These are phyloP conservation scores for Tachuris rubrigastra DNA, from an alignment of 2,113 vertebrate genomes.

Conservation along the genomic window DNA sequence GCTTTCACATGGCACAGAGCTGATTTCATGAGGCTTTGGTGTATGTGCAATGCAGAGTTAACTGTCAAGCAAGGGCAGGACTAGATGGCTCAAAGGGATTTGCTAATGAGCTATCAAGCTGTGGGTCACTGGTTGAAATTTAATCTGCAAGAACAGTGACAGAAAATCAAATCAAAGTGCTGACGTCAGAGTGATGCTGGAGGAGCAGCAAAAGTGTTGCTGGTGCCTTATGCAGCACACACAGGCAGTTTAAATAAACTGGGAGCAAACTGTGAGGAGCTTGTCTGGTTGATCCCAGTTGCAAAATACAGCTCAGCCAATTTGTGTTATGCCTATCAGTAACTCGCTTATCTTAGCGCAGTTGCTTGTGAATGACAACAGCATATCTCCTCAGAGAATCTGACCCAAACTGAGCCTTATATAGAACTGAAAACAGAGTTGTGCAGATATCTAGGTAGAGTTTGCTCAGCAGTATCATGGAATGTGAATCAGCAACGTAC, in stretches of 20 bases:
- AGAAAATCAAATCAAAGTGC: constrained; percentile 41
- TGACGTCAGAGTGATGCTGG: constrained; percentile 24
- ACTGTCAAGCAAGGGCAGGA: neutral
- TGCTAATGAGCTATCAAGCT: constrained; percentile 51
- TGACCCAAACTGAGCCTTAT: neutral
- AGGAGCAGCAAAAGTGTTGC: neutral
- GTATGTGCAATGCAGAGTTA: neutral
- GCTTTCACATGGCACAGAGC: neutral
- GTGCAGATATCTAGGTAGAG: neutral
- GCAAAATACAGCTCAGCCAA: neutral
- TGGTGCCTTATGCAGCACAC: neutral
- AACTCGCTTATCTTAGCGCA: neutral
- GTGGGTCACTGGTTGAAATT: constrained; percentile 50
- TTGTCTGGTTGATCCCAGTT: neutral
- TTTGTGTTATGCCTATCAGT: neutral
- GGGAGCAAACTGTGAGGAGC: neutral
- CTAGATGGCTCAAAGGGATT: constrained; percentile 7
- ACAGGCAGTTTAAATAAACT: neutral
- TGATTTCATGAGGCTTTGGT: neutral
- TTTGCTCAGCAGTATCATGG: neutral
- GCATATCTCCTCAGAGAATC: neutral
- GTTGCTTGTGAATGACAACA: neutral
- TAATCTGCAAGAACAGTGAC: constrained; percentile 32
- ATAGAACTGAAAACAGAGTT: neutral
- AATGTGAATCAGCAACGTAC: neutral